These are phyloP conservation scores for Loripinus fragilis DNA, from an alignment of 2,888 invertebrate genomes.

Conservation along the genomic window DNA sequence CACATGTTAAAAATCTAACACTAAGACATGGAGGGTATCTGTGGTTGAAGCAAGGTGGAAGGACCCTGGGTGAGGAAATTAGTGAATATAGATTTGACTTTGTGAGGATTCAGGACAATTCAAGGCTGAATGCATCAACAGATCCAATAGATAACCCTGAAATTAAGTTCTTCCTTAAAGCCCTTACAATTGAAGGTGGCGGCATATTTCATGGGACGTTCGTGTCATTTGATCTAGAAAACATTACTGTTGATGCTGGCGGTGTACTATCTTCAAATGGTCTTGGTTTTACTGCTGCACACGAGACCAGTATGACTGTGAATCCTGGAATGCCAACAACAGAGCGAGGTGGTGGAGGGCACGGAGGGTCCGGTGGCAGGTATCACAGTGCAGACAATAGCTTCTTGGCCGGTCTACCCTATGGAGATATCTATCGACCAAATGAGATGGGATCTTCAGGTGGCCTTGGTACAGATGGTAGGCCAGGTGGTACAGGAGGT, in stretches of 20 bases:
- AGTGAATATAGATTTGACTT: conserved; percentile 67
- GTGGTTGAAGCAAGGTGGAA: conserved; percentile 75
- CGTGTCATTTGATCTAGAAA: conserved; percentile 64
- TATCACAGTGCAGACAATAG: conserved; percentile 26
- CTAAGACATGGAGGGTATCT: conserved; percentile 73
- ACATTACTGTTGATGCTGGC: conserved; percentile 74
- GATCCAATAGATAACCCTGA: conserved; percentile 69
- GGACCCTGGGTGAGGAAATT: conserved; percentile 52
- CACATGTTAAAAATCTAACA: conserved; percentile 70
- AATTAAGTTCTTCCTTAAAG: conserved; percentile 63
- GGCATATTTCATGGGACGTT: conserved; percentile 70
- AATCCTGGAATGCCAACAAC: conserved; percentile 63
- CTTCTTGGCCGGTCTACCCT: conserved; percentile 65
- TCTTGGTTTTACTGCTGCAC: conserved; percentile 66
- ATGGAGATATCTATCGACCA: conserved; percentile 75
- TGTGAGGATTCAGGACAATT: conserved; percentile 70
- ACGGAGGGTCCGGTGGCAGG: conserved; percentile 73
- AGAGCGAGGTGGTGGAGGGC: conserved; percentile 67
- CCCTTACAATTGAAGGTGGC: conserved; percentile 72
- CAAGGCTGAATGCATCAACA: conserved; percentile 66
- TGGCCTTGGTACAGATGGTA: conserved; percentile 52
- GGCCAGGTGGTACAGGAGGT: conserved; percentile 69
- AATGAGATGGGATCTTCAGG: conserved; percentile 71
- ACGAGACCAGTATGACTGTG: conserved; percentile 71
- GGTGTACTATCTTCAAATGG: conserved; percentile 70